phyloP scores from a whole-genome alignment of 2,888 invertebrate species.

The Escarpia spicata region DNA sequence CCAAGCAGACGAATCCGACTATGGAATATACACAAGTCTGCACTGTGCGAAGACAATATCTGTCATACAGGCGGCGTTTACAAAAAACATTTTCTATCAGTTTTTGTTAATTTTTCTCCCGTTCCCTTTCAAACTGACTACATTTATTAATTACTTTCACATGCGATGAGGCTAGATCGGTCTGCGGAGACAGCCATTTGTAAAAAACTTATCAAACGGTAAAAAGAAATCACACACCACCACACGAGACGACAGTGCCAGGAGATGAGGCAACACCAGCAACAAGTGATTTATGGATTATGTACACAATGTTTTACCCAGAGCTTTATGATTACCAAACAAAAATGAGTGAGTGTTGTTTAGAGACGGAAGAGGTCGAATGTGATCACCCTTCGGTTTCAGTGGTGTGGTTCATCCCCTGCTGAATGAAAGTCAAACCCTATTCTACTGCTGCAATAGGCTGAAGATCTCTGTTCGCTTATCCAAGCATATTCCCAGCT shows the following conservation, averaged over 20 bases:
- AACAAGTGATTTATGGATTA: conserved; percentile 16
- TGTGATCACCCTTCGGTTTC: not conserved
- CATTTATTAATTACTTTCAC: not conserved
- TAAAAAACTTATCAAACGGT: conserved; percentile 3
- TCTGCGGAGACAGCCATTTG: not conserved
- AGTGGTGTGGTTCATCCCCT: not conserved
- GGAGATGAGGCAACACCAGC: not conserved
- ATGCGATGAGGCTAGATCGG: not conserved
- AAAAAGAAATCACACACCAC: conserved; percentile 16
- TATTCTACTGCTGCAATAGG: not conserved
- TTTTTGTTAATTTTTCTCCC: conserved; percentile 1
- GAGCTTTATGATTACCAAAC: not conserved
- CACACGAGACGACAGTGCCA: not conserved
- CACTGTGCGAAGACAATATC: not conserved
- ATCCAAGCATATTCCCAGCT: not conserved
- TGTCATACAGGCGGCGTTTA: not conserved
- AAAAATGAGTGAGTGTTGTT: not conserved
- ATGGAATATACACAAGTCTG: conserved; percentile 2
- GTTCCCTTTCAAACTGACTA: not conserved
- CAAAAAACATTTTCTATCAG: not conserved
- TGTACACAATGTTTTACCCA: conserved; percentile 12
- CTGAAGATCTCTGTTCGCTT: not conserved
- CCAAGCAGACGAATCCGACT: not conserved
- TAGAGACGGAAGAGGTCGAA: not conserved
- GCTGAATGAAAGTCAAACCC: not conserved